Evolutionary conservation across 2,888 invertebrate species (phyloP), one percentile per base, ranked within the genome.

Genomic region (Muschampia plurimacula): DNA sequence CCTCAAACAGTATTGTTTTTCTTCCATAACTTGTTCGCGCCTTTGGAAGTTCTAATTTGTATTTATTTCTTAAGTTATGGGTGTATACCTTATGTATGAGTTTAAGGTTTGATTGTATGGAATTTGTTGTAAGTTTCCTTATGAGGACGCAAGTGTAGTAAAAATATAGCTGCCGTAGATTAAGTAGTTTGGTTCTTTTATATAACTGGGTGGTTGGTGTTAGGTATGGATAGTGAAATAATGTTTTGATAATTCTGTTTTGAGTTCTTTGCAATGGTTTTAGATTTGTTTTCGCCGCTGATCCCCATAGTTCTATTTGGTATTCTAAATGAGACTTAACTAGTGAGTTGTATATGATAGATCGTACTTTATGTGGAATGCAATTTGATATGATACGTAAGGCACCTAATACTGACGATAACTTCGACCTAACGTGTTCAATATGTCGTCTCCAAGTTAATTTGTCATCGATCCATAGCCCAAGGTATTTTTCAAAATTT

Each of bases 221-320:
- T 13, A 70, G n/a, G 49, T 49, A 74, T 12, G 60, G 44, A 28
- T 69, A 72, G 36, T 63, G 46, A 63, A 64, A 74, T 59, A 74
- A 46, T n/a, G 63, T 44, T 72, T 72, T 72, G 1, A 74, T 55
- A 36, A 74, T 15, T 69, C 65, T 69, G 55, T 73, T 73, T 55
- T 73, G 69, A 13, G 63, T 36, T 15, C 28, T 46, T 63, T 69
- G 70, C 22, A 70, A n/a, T 41, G n/a, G 44, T 3, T 69, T 55
- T n/a, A 69, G 22, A 15, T 70, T 57, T 28, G 65, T 64, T n/a
- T 12, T n/a, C 7, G 70, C 60, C 6, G 68, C 68, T 3, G 46
- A 28, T 68, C 46, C 62, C 62, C 62, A 62, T 36, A 62, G 32
- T 39, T 39, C 62, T n/a, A 62, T 46, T 46, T 2, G 12, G 12